phyloP scores from a whole-genome alignment of 2,113 vertebrate species.

The Neolamprologus sp. region DNA sequence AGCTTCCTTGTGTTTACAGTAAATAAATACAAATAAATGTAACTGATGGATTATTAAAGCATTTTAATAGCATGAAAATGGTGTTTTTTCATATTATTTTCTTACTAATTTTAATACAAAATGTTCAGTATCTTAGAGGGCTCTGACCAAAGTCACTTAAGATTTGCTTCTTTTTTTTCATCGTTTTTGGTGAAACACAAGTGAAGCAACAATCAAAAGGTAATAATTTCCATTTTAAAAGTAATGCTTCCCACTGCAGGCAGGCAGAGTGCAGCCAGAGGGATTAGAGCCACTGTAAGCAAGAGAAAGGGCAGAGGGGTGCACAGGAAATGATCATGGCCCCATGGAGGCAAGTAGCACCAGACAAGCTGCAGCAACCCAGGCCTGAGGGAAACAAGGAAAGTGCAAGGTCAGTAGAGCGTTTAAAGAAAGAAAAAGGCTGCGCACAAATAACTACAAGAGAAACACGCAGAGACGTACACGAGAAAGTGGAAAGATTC shows the following conservation, averaged over 20 bases:
- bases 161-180: background rate
- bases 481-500: background rate
- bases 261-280: conserved; percentile 17
- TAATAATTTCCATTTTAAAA: background rate
- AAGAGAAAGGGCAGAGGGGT: conserved; percentile 56
- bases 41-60: background rate
- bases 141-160: background rate
- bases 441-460: conserved; percentile 4
- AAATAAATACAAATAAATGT: background rate
- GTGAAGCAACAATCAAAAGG: background rate
- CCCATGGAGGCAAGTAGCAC: conserved; percentile 44
- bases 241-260: background rate
- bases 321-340: conserved; percentile 64
- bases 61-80: accelerated
- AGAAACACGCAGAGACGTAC: background rate
- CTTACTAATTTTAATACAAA: background rate
- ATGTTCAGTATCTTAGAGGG: background rate
- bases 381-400: conserved; percentile 10
- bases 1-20: background rate
- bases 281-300: conserved; percentile 63
- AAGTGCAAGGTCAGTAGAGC: conserved; percentile 57
- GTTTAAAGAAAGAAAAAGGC: conserved; percentile 8
- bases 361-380: conserved; percentile 49
- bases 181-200: background rate
- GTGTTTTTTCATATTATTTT: background rate